Percentiles rank a stretch among this genome's conserved stretches.
phyloP scores from a whole-genome alignment of 1,140 invertebrate species.

The Alviniconcha marisindica region DNA sequence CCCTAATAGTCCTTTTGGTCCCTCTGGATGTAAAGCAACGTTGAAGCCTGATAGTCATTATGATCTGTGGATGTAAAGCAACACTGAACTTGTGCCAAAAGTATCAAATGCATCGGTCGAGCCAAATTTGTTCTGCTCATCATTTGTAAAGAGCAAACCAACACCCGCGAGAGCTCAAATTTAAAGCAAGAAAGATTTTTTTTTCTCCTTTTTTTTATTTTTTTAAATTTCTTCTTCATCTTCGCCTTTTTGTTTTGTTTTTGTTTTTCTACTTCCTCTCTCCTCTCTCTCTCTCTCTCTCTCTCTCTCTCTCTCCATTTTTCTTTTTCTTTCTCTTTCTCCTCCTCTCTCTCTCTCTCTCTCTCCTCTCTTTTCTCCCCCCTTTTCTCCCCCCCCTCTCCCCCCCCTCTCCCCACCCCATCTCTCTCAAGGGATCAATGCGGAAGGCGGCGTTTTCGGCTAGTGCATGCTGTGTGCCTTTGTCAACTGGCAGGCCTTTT shows the following conservation, averaged over 20 bases:
- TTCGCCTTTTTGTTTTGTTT: too few species aligned
- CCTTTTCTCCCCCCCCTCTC: neutral
- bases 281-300: neutral
- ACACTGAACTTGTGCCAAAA: neutral
- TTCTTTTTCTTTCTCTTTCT: neutral
- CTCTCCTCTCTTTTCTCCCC: neutral
- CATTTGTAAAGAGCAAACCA: too few species aligned
- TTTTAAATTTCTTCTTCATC: neutral
- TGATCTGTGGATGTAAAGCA: too few species aligned
- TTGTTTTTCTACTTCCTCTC: neutral
- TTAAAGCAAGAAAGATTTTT: neutral
- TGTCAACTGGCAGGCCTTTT: neutral
- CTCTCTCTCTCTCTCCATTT: constrained; percentile 6
- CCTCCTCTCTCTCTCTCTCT: neutral
- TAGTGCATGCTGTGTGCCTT: neutral
- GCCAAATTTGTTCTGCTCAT: too few species aligned
- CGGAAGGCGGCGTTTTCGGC: too few species aligned
- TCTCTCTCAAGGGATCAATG: too few species aligned
- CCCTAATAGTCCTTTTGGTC: too few species aligned
- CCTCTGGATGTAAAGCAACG: too few species aligned
- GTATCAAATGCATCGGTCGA: too few species aligned
- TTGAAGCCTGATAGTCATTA: too few species aligned
- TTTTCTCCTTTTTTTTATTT: too few species aligned
- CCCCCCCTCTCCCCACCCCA: neutral
- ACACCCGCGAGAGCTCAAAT: neutral